Percentiles rank a stretch among this genome's conserved stretches.
Evolutionary conservation across 2,113 vertebrate genomes (phyloP).

Genomic region (Syngnathus floridae): DNA sequence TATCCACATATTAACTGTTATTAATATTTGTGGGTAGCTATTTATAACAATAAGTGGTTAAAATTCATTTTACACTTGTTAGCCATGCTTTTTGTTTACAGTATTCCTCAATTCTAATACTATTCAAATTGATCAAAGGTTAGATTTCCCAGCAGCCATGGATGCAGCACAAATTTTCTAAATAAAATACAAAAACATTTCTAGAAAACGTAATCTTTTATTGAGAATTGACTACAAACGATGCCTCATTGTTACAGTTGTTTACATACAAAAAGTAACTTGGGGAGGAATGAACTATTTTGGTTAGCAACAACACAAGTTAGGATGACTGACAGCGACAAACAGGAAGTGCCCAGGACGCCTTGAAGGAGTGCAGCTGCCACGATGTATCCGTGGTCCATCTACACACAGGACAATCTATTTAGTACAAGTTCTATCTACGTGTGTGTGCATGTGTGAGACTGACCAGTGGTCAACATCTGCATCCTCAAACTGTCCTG

Average conservation of each 20-base stretch:
- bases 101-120: neutral
- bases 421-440: too few relatives aligned
- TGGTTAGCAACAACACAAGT: neutral
- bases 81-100: neutral
- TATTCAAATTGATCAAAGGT: neutral
- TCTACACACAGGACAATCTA: slow-evolving; percentile 27
- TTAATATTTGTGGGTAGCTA: too few relatives aligned
- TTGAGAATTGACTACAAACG: slow-evolving; percentile 62
- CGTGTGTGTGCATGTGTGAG: neutral
- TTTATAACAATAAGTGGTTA: too few relatives aligned
- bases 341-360: slow-evolving; percentile 7
- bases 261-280: slow-evolving; percentile 48
- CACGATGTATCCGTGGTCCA: slow-evolving; percentile 30
- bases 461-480: slow-evolving; percentile 89
- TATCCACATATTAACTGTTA: too few relatives aligned
- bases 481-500: slow-evolving; percentile 94
- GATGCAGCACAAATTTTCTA: neutral
- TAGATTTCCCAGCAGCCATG: neutral
- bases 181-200: neutral
- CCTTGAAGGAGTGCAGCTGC: slow-evolving; percentile 23
- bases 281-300: neutral
- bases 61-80: too few relatives aligned
- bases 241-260: slow-evolving; percentile 31
- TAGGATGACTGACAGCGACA: neutral
- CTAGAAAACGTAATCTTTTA: slow-evolving; percentile 69